phyloP scores from a whole-genome alignment of 2,797 vertebrate genomes.

The Glossophaga mutica region DNA sequence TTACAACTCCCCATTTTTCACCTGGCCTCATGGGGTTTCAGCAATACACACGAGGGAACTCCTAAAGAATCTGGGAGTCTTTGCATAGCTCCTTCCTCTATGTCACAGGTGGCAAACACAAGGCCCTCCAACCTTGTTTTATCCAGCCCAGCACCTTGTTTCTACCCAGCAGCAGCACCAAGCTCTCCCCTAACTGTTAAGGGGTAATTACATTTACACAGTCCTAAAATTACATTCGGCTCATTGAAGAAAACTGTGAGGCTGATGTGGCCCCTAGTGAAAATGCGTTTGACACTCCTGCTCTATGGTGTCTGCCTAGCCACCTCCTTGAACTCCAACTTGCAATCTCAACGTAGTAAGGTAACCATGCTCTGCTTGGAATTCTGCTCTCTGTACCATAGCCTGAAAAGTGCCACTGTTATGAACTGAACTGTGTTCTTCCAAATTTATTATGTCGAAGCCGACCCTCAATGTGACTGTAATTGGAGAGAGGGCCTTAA shows the following conservation, averaged over 20 bases:
- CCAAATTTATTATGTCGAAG: too few species aligned
- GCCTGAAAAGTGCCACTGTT: not conserved
- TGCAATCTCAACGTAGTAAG: not conserved
- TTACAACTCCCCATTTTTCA: not conserved
- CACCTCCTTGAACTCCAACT: not conserved
- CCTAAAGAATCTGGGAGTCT: not conserved
- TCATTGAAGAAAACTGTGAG: too few species aligned
- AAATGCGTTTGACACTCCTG: too few species aligned
- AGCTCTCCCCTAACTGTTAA: too few species aligned
- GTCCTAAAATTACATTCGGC: too few species aligned
- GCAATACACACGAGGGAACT: not conserved
- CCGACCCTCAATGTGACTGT: too few species aligned
- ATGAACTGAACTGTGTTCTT: not conserved
- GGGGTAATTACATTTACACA: too few species aligned
- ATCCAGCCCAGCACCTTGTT: too few species aligned
- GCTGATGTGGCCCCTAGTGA: too few species aligned
- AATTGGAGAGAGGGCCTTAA: not conserved
- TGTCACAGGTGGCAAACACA: too few species aligned
- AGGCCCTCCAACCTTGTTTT: too few species aligned
- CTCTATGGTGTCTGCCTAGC: not conserved
- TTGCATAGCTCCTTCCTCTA: not conserved
- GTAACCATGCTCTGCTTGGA: not conserved
- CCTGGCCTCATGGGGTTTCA: not conserved
- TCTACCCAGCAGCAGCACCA: too few species aligned
- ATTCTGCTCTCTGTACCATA: not conserved